Evolutionary conservation across 2,888 invertebrate genomes (phyloP), one percentile per base, ranked within the genome.

Genomic region (Iselma pallidipennis): DNA sequence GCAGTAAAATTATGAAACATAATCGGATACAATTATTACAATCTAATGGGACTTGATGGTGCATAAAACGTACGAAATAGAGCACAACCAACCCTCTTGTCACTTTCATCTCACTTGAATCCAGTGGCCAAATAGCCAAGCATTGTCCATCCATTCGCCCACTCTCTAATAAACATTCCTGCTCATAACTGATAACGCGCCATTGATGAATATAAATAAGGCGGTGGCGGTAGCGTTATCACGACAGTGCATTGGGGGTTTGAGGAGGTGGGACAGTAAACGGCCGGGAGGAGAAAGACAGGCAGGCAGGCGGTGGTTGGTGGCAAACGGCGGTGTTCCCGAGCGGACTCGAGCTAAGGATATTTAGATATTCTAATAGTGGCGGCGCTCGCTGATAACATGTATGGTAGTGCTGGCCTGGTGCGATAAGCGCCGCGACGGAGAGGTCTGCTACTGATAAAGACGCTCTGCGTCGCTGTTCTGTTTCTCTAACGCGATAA

Each of bases 291-390:
- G 16, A 49, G 28, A 25, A 50, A 26, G 28, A 5, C n/a, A 25
- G 59, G 42, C 12, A 6, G 29, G 33, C 4, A 4, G n/a, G 14
- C 14, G n/a, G 69, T 63, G 71, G 67, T 65, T n/a, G 64, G 72
- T 70, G 68, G 63, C 63, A 62, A 72, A 72, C 65, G 67, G 66
- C 65, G 68, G 67, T 67, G 66, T 67, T 69, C 75, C 68, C 72
- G 70, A 71, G 73, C 73, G 77, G 74, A 73, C 73, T 71, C 69
- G 71, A 75, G 73, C 76, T 76, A 77, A 76, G 79, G 80, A 80
- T 81, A 81, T 81, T 81, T 81, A 81, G 81, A 81, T 81, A 81
- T 81, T 81, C 80, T 81, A 81, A 81, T 81, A 81, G 81, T 80
- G 78, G 80, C 79, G 81, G 79, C 78, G 77, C 72, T 71, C 69